Evolutionary conservation across 2,888 invertebrate species (phyloP), one percentile per base, ranked within the genome.

Genomic region (Euzophera pinguis): DNA sequence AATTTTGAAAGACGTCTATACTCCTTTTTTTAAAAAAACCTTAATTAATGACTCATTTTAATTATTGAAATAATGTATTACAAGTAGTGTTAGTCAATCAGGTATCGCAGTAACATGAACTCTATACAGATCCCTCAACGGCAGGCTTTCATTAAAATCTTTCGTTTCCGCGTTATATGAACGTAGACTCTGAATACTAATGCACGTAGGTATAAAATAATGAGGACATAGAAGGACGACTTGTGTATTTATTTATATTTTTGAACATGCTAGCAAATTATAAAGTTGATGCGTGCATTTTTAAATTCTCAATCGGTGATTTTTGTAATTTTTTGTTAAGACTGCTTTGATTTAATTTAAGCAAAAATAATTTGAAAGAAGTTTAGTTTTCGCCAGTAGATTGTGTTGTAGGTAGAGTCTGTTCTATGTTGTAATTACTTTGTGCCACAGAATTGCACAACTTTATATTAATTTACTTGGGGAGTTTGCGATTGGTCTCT

Each of bases 381-480:
- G 7, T 34, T 4, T 34, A 34, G 3, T 1, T 34, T 34, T 2
- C 8, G 34, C 8, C 2, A 34, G 8, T n/a, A 34, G 10, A 34
- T 34, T 34, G 10, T 34, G 1, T 35, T 4, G 35, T 12, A 13
- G 5, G 13, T 13, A 4, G 14, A 13, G 37, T 16, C 14, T 39
- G 13, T 39, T 39, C 39, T 16, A 10, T 16, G 16, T 9, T 1
- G 0, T 7, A 1, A 1, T 39, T 39, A 38, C 9, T 39, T 39
- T 16, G 16, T 16, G 17, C 7, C 71, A 75, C 73, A 75, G 75
- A 75, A 83, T 81, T 84, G 84, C 78, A 84, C 80, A 86, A 86
- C 79, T 87, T 88, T 83, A 81, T 87, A 86, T 87, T 86, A 88
- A 88, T 86, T 87, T 84, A 84, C 81, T 84, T 76, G 72, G 81